Evolutionary conservation across 2,113 vertebrate genomes (phyloP).

Genomic region (Diadophis punctatus): DNA sequence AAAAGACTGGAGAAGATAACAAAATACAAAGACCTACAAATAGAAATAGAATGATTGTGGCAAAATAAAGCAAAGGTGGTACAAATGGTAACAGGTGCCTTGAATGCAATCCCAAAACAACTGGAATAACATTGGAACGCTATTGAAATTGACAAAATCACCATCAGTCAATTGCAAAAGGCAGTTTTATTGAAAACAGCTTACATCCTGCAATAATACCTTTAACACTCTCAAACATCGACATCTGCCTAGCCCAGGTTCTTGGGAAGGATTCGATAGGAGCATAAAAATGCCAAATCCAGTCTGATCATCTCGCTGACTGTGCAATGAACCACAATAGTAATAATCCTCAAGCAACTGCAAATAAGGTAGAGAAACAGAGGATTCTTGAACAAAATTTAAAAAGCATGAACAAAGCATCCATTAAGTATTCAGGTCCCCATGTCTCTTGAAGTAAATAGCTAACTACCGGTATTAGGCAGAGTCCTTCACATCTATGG

Average conservation of each 20-base stretch:
- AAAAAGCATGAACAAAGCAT: background rate
- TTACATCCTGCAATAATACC: background rate
- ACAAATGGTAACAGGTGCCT: background rate
- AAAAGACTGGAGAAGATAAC: background rate
- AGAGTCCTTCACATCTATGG: background rate
- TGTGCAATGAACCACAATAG: background rate
- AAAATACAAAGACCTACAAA: background rate
- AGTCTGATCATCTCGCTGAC: background rate
- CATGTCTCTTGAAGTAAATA: background rate
- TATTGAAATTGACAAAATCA: background rate
- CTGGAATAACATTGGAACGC: background rate
- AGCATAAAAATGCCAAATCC: background rate
- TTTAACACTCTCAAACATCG: background rate
- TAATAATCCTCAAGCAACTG: background rate
- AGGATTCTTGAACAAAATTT: background rate
- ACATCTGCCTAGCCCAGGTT: background rate
- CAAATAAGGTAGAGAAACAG: background rate
- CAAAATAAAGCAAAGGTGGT: background rate
- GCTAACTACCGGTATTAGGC: too few species aligned
- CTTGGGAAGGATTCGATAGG: background rate
- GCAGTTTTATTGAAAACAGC: background rate
- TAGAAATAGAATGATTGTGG: background rate
- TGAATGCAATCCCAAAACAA: background rate
- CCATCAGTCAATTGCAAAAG: background rate
- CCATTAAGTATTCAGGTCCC: background rate